A percentile compares a stretch with the other conserved stretches of the same genome.
phyloP scores from a whole-genome alignment of 92 coral and sea anemone genomes.

The Palythoa grandis region DNA sequence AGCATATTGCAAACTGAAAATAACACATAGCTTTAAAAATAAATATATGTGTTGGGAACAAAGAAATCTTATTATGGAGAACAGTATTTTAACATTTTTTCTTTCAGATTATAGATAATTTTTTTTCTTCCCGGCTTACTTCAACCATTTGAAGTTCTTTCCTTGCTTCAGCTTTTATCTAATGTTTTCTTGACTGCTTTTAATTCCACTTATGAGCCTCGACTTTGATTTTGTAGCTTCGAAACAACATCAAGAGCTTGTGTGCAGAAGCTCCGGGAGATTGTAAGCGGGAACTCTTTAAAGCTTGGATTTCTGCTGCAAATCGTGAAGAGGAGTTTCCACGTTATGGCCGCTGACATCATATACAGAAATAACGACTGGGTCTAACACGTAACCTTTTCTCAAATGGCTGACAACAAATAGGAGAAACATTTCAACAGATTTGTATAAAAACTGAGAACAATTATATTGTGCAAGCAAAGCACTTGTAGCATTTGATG shows the following conservation, averaged over 20 bases:
- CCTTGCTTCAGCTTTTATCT: neutral
- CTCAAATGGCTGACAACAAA: constrained; percentile 3
- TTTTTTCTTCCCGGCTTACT: too few relatives aligned
- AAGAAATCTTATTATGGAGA: too few relatives aligned
- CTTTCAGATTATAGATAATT: too few relatives aligned
- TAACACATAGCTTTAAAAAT: too few relatives aligned
- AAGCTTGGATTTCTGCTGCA: constrained; percentile 36
- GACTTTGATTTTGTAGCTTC: neutral
- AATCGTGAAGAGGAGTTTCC: constrained; percentile 19
- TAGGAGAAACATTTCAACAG: neutral
- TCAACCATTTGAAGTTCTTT: neutral
- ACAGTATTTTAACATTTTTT: too few relatives aligned
- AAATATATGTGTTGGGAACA: too few relatives aligned
- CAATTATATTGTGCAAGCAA: neutral
- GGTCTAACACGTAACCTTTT: neutral
- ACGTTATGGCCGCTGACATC: constrained; percentile 34
- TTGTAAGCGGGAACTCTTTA: constrained; percentile 22
- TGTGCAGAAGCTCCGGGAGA: constrained; percentile 28
- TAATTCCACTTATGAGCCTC: neutral
- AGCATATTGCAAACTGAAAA: too few relatives aligned
- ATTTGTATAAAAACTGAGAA: neutral
- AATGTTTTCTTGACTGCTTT: neutral
- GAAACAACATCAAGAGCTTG: constrained; percentile 17
- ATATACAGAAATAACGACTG: neutral
- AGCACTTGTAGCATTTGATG: too few relatives aligned